Percentiles rank a stretch among this genome's conserved stretches.
phyloP scores from a whole-genome alignment of 2,797 vertebrate genomes.

The Helarctos malayanus region DNA sequence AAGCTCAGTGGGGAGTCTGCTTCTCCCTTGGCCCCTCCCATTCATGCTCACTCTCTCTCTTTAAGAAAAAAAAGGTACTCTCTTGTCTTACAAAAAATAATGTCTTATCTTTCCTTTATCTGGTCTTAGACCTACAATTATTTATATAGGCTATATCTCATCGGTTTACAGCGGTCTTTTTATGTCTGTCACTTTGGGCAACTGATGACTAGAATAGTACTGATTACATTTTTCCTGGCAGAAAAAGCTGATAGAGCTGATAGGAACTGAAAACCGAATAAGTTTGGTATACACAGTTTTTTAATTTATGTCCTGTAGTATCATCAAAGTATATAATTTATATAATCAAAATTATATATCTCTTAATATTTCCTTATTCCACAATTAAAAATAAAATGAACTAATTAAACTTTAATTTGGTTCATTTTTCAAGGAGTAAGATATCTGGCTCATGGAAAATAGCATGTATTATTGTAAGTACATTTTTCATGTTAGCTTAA shows the following conservation, averaged over 20 bases:
- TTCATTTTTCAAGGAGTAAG: not conserved
- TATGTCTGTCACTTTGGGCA: not conserved
- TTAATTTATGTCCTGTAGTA: conserved; percentile 31
- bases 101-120: conserved; percentile 33
- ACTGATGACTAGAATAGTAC: not conserved
- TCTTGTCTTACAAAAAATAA: conserved; percentile 17
- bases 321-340: conserved; percentile 8
- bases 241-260: not conserved
- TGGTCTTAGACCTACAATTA: not conserved
- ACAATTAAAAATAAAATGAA: conserved; percentile 8
- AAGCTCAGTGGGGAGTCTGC: not conserved
- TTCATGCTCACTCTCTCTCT: not conserved
- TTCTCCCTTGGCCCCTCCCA: not conserved
- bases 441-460: conserved; percentile 30
- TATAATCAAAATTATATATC: not conserved
- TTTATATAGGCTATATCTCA: not conserved
- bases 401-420: conserved; percentile 12
- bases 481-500: not conserved
- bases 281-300: conserved; percentile 6
- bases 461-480: not conserved
- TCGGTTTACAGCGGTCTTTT: not conserved
- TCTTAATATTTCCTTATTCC: not conserved
- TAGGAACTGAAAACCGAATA: not conserved
- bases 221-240: not conserved
- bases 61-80: not conserved